Percentiles rank a stretch among this genome's conserved stretches.
These are phyloP conservation scores for Helobdella robusta DNA, from an alignment of 2,888 invertebrate genomes.

Conservation along the genomic window DNA sequence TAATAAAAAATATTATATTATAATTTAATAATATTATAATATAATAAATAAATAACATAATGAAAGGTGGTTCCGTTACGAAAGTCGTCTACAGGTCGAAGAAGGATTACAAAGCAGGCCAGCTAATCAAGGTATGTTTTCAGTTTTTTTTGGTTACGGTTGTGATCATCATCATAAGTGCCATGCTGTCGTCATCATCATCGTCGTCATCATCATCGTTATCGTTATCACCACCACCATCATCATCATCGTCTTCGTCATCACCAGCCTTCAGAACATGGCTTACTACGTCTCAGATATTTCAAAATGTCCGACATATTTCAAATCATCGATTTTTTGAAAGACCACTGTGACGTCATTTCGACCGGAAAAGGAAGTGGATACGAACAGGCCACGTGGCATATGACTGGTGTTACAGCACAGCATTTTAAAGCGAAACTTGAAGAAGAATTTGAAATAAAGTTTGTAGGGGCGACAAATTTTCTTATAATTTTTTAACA, in stretches of 20 bases:
- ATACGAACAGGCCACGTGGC: no score
- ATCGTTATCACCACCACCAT: no score
- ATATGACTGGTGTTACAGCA: slow-evolving; percentile 10
- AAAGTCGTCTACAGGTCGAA: slow-evolving; percentile 19
- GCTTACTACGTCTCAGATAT: not conserved
- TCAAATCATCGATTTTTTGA: slow-evolving; percentile 4
- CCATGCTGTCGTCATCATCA: no score
- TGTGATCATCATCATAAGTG: no score
- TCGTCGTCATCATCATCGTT: no score
- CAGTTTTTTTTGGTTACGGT: no score
- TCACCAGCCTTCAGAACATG: not conserved
- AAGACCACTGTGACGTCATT: slow-evolving; percentile 6
- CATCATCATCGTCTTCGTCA: no score
- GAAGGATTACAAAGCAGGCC: slow-evolving; percentile 1
- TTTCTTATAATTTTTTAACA: no score
- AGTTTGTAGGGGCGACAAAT: no score
- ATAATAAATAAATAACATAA: not conserved
- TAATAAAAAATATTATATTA: not conserved
- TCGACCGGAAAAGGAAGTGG: no score
- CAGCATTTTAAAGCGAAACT: slow-evolving; percentile 1
- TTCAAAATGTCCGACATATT: not conserved
- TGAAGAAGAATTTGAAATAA: no score
- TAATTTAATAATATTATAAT: not conserved
- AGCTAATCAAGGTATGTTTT: not conserved
- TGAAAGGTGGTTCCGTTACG: slow-evolving; percentile 17